Evolutionary conservation across 2,888 invertebrate species (phyloP).

Genomic region (Acrobasis consociella): DNA sequence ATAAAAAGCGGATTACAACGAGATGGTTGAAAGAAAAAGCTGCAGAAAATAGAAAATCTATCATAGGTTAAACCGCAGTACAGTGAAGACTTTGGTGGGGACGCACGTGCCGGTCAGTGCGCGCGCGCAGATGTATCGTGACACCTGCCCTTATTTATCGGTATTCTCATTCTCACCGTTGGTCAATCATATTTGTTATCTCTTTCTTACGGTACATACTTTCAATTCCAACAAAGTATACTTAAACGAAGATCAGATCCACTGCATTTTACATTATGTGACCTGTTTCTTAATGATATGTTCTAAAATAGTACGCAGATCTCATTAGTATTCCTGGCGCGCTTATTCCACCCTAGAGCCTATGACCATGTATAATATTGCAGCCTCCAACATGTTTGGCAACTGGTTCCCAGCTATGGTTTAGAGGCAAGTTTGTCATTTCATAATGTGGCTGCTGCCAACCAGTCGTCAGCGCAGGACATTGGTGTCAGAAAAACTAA

Average conservation of each 20-base stretch:
- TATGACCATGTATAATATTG: conserved; percentile 61
- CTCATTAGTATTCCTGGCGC: conserved; percentile 70
- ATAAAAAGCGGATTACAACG: conserved; percentile 18
- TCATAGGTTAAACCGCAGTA: conserved; percentile 28
- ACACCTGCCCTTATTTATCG: conserved; percentile 70
- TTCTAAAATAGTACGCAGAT: conserved; percentile 65
- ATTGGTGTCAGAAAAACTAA: conserved; percentile 21
- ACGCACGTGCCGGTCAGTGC: conserved; percentile 75
- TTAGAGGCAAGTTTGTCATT: conserved; percentile 47
- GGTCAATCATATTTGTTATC: conserved; percentile 44
- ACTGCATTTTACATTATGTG: conserved; percentile 71
- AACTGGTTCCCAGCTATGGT: conserved; percentile 56
- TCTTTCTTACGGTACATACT: conserved; percentile 54
- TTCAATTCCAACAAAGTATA: conserved; percentile 69
- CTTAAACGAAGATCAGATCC: conserved; percentile 60
- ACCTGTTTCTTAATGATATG: conserved; percentile 73
- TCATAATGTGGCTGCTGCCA: conserved; percentile 35
- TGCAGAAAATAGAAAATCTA: conserved; percentile 20
- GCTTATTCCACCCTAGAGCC: conserved; percentile 52
- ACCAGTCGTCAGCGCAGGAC: conserved; percentile 14
- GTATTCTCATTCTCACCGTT: conserved; percentile 56
- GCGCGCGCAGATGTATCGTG: conserved; percentile 75
- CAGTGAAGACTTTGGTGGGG: conserved; percentile 54
- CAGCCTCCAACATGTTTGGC: conserved; percentile 56
- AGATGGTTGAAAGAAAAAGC: conserved; percentile 1